Evolutionary conservation across 2,888 invertebrate genomes (phyloP).

Genomic region (Altica lythri): DNA sequence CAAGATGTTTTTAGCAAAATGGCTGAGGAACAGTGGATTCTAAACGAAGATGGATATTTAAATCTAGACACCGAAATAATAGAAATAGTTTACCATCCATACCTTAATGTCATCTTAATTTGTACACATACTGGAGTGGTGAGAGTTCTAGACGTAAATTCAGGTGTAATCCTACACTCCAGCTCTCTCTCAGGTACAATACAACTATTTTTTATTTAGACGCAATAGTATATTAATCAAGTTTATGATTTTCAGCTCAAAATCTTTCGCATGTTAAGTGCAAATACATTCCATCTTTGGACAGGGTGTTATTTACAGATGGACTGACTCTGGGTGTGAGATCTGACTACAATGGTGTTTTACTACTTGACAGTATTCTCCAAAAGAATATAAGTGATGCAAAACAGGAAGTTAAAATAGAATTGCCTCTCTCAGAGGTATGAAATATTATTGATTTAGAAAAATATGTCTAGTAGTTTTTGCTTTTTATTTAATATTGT

Average conservation of each 20-base stretch:
- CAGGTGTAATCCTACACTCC: conserved; percentile 85
- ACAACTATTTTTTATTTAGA: conserved; percentile 4
- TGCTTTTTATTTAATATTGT: no score
- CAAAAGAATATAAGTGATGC: conserved; percentile 79
- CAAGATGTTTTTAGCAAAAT: conserved; percentile 62
- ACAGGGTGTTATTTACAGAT: conserved; percentile 84
- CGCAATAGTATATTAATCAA: background rate
- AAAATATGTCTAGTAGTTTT: no score
- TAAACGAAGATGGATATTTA: conserved; percentile 88
- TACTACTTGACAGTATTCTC: conserved; percentile 85
- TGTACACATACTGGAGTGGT: conserved; percentile 81
- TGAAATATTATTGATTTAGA: no score
- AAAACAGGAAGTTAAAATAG: conserved; percentile 80
- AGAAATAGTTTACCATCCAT: conserved; percentile 87
- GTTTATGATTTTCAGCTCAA: conserved; percentile 60
- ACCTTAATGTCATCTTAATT: conserved; percentile 87
- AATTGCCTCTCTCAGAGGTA: conserved; percentile 86
- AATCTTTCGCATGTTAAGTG: conserved; percentile 69
- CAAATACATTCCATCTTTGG: conserved; percentile 76
- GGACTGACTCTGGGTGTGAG: conserved; percentile 81
- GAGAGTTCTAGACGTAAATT: conserved; percentile 89
- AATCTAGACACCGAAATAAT: conserved; percentile 78
- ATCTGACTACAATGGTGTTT: conserved; percentile 88
- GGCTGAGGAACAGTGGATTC: conserved; percentile 71
- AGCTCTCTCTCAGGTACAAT: conserved; percentile 72